Evolutionary conservation across 2,888 invertebrate genomes (phyloP), one percentile per base, ranked within the genome.

Genomic region (Cheilosia vernalis): DNA sequence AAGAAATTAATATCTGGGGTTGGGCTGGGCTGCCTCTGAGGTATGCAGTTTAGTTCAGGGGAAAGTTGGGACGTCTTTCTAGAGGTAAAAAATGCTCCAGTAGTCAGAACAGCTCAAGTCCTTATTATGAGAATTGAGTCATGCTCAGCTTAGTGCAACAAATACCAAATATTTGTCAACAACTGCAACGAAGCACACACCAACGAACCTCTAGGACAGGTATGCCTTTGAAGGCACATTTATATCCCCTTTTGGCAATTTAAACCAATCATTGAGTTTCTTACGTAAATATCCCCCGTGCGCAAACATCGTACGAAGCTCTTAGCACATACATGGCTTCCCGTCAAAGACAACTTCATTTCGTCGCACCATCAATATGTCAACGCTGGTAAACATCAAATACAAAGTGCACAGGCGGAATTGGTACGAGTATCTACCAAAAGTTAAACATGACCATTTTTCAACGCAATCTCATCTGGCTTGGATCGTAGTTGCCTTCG

Each of bases 351-450:
- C 69, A 80, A 70, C 80, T 84, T 84, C 63, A 80, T 80, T 84
- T 84, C 66, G 60, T 84, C 73, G 80, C 63, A 84, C 74, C 84
- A 74, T 84, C 84, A 84, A 84, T 80, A 74, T 84, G 84, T 80
- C 80, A 84, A 74, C 74, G 69, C 64, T 84, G 74, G 84, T 79
- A 76, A 80, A 80, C 80, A 84, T 84, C 74, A 84, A 74, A 84
- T 79, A 84, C 80, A 80, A 80, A 80, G 74, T 80, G 58, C 69
- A 74, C 47, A 61, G 51, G 69, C 17, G 30, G 42, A 42, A 15
- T 19, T 53, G 17, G 17, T 33, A 10, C 17, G 19, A 21, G 21
- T 42, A 60, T 17, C 51, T 47, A 40, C 58, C 60, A 77, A 53
- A 82, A 66, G 72, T 78, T 78, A 77, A 78, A 78, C 70, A 82